Base-by-base conservation (phyloP, 1,140 invertebrate species). In the Zaprionus ornatus region DNA sequence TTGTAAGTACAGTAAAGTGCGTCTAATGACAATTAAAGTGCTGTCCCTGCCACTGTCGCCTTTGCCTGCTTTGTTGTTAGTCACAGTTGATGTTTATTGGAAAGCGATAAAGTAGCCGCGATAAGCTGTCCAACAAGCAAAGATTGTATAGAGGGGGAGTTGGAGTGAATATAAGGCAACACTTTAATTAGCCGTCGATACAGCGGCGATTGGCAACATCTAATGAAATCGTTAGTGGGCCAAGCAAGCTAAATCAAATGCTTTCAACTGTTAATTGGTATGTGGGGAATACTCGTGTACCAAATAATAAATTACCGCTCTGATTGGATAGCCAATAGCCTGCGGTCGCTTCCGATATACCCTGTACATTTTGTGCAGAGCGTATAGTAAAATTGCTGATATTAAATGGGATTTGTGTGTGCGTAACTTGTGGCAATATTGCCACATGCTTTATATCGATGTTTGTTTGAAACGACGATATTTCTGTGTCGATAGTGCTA, bases 21-120 rank as follows among this genome's bases (percentile, higher is more conserved):
- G 50, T 60, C 67, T 85, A 81, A 84, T 85, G 82, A 85, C 82
- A 85, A 75, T 85, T 78, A 85, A 84, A 84, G 81, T 84, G 69
- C 59, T 60, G 56, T 74, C 48, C 7, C 23, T 37, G 29, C 2
- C 15, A 17, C 40, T 17, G 40, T 40, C 4, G 40, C 12, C 35
- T 37, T 2, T 40, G 27, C 29, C 25, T 23, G 19, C 63, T 40
- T 48, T 19, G 57, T 69, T 52, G 45, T 21, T 54, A 21, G 45
- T 64, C 48, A n/a, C 55, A 45, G 72, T 59, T 75, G 54, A 63
- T 71, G 65, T 62, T 67, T 84, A 84, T 84, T 80, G 81, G 74
- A 62, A 85, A 85, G 62, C 82, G 82, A 85, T 85, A 80, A 85
- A 85, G 67, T 59, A 56, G 71, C 37, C 48, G 50, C 48, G 69